phyloP scores from a whole-genome alignment of 2,797 vertebrate species.

The Oryzias dopingdopingensis region DNA sequence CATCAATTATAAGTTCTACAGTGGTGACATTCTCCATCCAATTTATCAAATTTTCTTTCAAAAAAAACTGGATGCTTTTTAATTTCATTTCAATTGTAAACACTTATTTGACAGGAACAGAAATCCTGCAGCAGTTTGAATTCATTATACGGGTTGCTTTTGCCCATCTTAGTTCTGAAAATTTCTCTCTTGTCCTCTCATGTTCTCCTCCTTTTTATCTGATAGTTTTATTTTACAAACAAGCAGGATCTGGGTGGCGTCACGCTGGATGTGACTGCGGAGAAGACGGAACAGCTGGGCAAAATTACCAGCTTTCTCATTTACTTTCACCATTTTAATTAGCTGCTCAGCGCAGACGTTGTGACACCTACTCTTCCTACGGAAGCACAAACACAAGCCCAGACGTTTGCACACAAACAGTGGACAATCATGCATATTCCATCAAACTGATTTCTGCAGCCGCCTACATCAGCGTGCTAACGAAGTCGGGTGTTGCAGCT shows the following conservation, averaged over 20 bases:
- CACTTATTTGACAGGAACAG: too few relatives aligned
- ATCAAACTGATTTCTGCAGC: slow-evolving; percentile 27
- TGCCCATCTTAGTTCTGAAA: slow-evolving; percentile 26
- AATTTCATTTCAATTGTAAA: not conserved
- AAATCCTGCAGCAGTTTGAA: too few relatives aligned
- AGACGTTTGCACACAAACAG: slow-evolving; percentile 9
- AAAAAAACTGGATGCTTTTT: not conserved
- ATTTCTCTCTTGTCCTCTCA: slow-evolving; percentile 29
- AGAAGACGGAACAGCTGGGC: slow-evolving; percentile 64
- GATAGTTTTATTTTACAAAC: slow-evolving; percentile 28
- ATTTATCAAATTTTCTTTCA: too few relatives aligned
- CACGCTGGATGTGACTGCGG: slow-evolving; percentile 36
- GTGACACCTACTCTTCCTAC: slow-evolving; percentile 22
- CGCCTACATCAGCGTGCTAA: slow-evolving; percentile 29
- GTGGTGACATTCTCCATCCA: too few relatives aligned
- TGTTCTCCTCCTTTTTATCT: slow-evolving; percentile 13
- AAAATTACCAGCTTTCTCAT: slow-evolving; percentile 47
- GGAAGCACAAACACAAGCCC: slow-evolving; percentile 4
- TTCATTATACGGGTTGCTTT: too few relatives aligned
- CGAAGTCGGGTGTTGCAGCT: slow-evolving; percentile 39
- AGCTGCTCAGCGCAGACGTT: slow-evolving; percentile 23
- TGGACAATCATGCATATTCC: slow-evolving; percentile 35
- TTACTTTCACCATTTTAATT: slow-evolving; percentile 61
- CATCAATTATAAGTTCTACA: too few relatives aligned
- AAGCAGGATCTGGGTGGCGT: slow-evolving; percentile 48